These are phyloP conservation scores for Apis laboriosa DNA, from an alignment of 1,140 invertebrate genomes.

Conservation along the genomic window DNA sequence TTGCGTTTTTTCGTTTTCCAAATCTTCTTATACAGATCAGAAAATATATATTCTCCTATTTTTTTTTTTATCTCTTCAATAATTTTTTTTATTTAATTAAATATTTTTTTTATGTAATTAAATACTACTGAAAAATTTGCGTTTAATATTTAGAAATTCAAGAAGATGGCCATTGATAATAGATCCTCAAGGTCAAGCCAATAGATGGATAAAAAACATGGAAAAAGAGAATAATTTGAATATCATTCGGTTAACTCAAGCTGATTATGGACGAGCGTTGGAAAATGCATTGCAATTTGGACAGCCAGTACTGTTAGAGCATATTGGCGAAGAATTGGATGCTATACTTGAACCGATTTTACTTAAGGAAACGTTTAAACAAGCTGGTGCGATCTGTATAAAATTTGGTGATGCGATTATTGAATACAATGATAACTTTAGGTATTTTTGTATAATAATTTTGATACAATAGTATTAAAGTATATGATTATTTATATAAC, in stretches of 20 bases:
- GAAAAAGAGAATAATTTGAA: constrained; percentile 93
- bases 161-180: constrained; percentile 96
- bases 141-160: constrained; percentile 83
- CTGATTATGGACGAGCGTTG: constrained; percentile 91
- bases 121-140: background rate
- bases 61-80: background rate
- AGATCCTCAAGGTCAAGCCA: constrained; percentile 96
- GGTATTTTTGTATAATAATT: constrained; percentile 77
- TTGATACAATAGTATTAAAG: too few relatives aligned
- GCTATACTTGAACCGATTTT: constrained; percentile 93
- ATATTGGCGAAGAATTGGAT: constrained; percentile 94
- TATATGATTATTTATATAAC: too few relatives aligned
- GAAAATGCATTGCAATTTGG: constrained; percentile 97
- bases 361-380: constrained; percentile 93
- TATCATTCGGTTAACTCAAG: constrained; percentile 89
- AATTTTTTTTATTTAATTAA: background rate
- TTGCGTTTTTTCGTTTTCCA: too few relatives aligned
- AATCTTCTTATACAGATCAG: background rate
- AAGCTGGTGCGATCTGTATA: constrained; percentile 89
- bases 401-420: constrained; percentile 92
- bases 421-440: constrained; percentile 93
- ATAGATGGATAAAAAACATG: constrained; percentile 97
- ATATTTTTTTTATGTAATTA: background rate
- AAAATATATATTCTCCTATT: background rate
- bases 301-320: constrained; percentile 91